Evolutionary conservation across 1,140 invertebrate genomes (phyloP), one percentile per base, ranked within the genome.

Genomic region (Caerostris darwini): DNA sequence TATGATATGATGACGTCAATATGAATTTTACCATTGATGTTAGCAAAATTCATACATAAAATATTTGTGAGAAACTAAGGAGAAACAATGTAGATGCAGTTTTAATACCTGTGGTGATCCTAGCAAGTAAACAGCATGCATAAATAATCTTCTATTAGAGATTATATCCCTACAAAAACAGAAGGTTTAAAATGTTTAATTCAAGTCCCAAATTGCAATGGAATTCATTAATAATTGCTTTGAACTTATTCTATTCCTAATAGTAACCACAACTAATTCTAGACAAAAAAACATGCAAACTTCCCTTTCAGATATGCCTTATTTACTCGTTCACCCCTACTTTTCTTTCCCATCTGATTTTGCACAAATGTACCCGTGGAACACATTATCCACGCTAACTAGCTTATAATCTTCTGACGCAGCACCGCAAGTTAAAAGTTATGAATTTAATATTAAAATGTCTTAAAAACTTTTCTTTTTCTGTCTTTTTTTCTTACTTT

Each of bases 361-460:
- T 8, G 34, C 7, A 71, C 69, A 71, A 71, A 71, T 19, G 34
- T 50, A 50, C 69, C 69, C 69, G 34, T 19, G 69, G 4, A 71
- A 71, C 19, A 53, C 34, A 71, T 71, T 53, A 50, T 7, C 10
- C 0, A 10, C 34, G 7, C 34, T 71, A 71, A 71, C 19, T 71
- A 50, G 69, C 19, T 53, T 34, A 53, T 71, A 71, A 71, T 71
- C 69, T 71, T 34, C 5, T 34, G 34, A 12, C 19, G 69, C 8
- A 53, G 10, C 69, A 50, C 69, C 19, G 3, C 69, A 71, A 71
- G 19, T 71, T 53, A 71, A 71, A 71, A 53, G 19, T 34, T 71
- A 8, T 71, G 69, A 71, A 71, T 71, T 71, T 71, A 71, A 71
- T 71, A 71, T 50, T 71, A 71, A 71, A 71, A 8, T 71, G 69